These are phyloP conservation scores for Peromyscus maniculatus DNA, from an alignment of 2,113 vertebrate genomes.

Conservation along the genomic window DNA sequence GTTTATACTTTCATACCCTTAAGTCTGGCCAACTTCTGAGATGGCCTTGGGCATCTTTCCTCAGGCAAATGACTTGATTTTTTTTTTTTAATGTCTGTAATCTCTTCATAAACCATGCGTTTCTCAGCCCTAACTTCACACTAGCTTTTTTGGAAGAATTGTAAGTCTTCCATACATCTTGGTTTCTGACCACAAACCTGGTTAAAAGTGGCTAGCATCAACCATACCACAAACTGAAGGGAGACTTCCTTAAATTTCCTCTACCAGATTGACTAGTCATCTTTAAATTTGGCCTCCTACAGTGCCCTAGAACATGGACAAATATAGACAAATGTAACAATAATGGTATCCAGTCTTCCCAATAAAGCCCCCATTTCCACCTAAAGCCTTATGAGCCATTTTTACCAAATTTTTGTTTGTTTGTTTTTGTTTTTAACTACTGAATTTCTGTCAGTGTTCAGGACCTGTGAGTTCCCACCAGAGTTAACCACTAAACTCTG, in stretches of 20 bases:
- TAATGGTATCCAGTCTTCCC: not conserved
- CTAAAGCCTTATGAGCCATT: not conserved
- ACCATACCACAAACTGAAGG: not conserved
- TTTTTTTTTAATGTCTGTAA: not conserved
- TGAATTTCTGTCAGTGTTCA: not conserved
- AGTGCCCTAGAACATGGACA: not conserved
- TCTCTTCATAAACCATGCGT: not conserved
- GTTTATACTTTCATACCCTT: not conserved
- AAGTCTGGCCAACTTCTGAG: not conserved
- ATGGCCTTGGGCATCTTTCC: not conserved
- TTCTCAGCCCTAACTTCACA: not conserved
- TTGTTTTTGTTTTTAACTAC: not conserved
- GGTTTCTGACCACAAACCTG: not conserved
- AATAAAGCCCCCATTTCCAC: not conserved
- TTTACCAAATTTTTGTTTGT: not conserved
- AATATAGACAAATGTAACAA: not conserved
- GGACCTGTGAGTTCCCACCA: not conserved
- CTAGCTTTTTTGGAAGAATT: not conserved
- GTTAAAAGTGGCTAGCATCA: not conserved
- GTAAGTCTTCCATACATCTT: not conserved
- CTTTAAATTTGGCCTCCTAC: not conserved
- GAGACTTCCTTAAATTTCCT: not conserved
- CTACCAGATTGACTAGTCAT: not conserved
- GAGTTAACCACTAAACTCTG: not conserved
- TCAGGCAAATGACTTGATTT: not conserved